Evolutionary conservation across 2,797 vertebrate species (phyloP), one percentile per base, ranked within the genome.

Genomic region (Hozukius guyotensis): DNA sequence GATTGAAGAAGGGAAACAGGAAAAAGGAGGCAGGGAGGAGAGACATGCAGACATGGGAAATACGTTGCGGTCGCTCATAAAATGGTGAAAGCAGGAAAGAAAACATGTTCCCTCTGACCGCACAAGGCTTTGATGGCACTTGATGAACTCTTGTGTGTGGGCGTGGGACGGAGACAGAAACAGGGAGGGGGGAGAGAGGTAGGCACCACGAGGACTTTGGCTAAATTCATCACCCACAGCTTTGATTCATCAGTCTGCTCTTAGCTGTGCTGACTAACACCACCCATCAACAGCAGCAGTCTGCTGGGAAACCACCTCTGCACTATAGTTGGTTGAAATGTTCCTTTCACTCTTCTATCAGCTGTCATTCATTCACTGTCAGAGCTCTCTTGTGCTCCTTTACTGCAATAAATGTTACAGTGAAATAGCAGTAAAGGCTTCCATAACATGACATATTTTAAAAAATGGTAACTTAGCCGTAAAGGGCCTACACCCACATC

Each of bases 51-150:
- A 87, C 67, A 14, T 66, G 84, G 85, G 84, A 92, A 88, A 89
- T 67, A 69, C 2, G 16, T 36, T 85, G 87, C 18, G 83, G 86
- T 83, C 1, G 29, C 81, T 85, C 83, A 72, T 88, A 86, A 90
- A 92, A 87, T 65, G 81, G 81, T 80, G 79, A 90, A 91, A 82
- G 82, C 75, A 73, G 87, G 83, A 88, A 91, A 72, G 87, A 88
- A 91, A 93, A 89, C 85, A 91, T 79, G 84, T 83, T 84, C 62
- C 72, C 29, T 38, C 59, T 66, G 80, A 93, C 85, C 78, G 63
- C 85, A 82, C 71, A 18, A n/a, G 29, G 74, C 84, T 93, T 88
- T 88, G 83, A 92, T 88, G 89, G 80, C 84, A 85, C 82, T 86
- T 86, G 85, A 92, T 90, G 88, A 92, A 89, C 77, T 87, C 78